Base-by-base conservation (phyloP, 2,113 vertebrate genomes). In the Cynocephalus volans region DNA sequence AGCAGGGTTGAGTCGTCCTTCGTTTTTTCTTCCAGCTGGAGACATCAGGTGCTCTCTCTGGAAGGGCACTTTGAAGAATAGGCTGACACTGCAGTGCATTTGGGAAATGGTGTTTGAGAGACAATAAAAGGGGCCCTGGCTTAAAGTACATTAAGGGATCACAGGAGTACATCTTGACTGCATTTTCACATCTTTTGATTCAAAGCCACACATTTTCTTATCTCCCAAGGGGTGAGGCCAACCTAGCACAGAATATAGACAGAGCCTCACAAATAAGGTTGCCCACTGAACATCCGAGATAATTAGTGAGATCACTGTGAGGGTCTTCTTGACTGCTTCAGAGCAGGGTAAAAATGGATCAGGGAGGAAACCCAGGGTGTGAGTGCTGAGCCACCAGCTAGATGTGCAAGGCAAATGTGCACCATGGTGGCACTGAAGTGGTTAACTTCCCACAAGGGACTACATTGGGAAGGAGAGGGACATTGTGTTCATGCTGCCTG, bases 81-180 rank as follows among this genome's bases (percentile, higher is more conserved):
- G 88, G 95, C 85, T 88, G 62, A 88, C 69, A 19, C 41, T 31
- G 93, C 12, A 28, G 54, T n/a, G 36, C 77, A 17, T 69, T 91
- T 28, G 45, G 54, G 81, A 89, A 80, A 88, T 75, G 92, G 92
- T 69, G 33, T 92, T 62, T 64, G 70, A 95, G 90, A 95, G 95
- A 96, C 84, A 93, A 80, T 26, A 93, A 92, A 80, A 96, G 88
- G 69, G 95, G 58, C 24, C 54, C 70, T 6, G 76, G 93, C 90
- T 94, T 88, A 92, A 95, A 97, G 97, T 87, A 80, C 73, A 93
- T 95, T 92, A 95, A 96, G 96, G 91, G 96, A 98, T 96, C 97
- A 90, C 95, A 98, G 84, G 45, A 1, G 21, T 79, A 82, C 50
- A 73, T 90, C 94, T 92, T 83, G 56, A 82, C n/a, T 87, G 58